Conservation (phyloP, 1,140 invertebrate species). For the Drosophila pachea region DNA sequence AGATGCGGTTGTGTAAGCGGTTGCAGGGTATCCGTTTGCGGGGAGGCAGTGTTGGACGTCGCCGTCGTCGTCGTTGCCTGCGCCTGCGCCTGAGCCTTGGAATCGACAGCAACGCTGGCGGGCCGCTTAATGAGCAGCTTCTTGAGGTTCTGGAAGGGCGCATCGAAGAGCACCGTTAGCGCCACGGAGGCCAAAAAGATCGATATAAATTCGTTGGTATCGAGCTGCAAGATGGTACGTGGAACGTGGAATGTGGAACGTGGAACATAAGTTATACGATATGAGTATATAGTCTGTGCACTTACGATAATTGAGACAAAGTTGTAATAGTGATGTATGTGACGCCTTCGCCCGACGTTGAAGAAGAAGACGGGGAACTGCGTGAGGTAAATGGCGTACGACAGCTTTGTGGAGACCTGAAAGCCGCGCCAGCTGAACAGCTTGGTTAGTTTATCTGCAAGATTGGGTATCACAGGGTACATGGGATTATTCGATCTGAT, state of each 20-base stretch:
- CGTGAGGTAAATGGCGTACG: conserved; percentile 84
- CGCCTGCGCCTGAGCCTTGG: conserved; percentile 7
- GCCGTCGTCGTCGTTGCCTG: conserved; percentile 20
- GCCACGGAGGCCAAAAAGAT: conserved; percentile 81
- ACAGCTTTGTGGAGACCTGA: conserved; percentile 82
- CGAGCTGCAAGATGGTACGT: conserved; percentile 80
- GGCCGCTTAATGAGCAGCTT: conserved; percentile 79
- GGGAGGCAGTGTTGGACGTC: conserved; percentile 39
- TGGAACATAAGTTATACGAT: neutral
- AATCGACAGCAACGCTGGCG: conserved; percentile 3
- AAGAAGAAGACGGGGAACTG: conserved; percentile 86
- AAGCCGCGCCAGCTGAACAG: conserved; percentile 83
- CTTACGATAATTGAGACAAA: conserved; percentile 81
- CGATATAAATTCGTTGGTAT: conserved; percentile 81
- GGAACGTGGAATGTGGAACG: too few species aligned
- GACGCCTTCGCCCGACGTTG: conserved; percentile 82
- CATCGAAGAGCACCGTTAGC: conserved; percentile 84
- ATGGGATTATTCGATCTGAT: neutral
- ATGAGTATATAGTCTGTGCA: conserved; percentile 1
- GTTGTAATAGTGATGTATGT: conserved; percentile 81
- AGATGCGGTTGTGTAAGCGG: conserved; percentile 31
- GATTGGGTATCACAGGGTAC: neutral
- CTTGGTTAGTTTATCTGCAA: conserved; percentile 80
- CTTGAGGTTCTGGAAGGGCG: conserved; percentile 85
- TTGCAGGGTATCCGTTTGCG: neutral